These are phyloP conservation scores for Sminthurinus signatus DNA, from an alignment of 1,140 invertebrate species.

Conservation along the genomic window DNA sequence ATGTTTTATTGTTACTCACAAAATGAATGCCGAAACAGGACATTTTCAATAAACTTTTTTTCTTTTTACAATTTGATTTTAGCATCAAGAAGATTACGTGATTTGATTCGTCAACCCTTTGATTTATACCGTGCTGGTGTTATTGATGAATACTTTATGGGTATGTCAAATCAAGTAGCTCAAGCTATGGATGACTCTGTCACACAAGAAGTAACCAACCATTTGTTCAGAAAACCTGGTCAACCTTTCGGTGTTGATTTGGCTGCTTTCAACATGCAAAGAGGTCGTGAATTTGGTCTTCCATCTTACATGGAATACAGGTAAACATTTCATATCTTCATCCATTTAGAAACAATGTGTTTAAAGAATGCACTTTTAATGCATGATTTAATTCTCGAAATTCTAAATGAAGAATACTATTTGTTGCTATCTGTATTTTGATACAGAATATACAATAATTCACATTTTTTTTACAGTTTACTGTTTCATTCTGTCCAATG, in stretches of 20 bases:
- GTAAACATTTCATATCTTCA: constrained; percentile 41
- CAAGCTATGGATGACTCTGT: constrained; percentile 52
- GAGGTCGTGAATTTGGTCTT: constrained; percentile 84
- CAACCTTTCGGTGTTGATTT: constrained; percentile 82
- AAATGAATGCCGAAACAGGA: not conserved
- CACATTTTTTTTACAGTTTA: too few species aligned
- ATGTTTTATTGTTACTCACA: not conserved
- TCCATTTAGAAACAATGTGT: too few species aligned
- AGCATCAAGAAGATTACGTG: constrained; percentile 49
- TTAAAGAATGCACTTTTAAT: too few species aligned
- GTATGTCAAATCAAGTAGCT: constrained; percentile 51
- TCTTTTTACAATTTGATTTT: not conserved
- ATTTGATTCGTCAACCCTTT: constrained; percentile 49
- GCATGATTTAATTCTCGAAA: too few species aligned
- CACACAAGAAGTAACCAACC: constrained; percentile 62
- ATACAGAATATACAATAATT: too few species aligned
- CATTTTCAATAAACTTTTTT: not conserved
- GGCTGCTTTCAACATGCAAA: constrained; percentile 90
- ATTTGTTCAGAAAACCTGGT: constrained; percentile 81
- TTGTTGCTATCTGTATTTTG: too few species aligned
- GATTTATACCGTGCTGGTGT: constrained; percentile 51
- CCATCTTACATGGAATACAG: constrained; percentile 86
- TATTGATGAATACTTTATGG: constrained; percentile 50
- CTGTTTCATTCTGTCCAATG: too few species aligned
- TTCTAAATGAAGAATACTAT: too few species aligned